Evolutionary conservation across 2,888 invertebrate species (phyloP), one percentile per base, ranked within the genome.

Genomic region (Cryptocephalus primarius): DNA sequence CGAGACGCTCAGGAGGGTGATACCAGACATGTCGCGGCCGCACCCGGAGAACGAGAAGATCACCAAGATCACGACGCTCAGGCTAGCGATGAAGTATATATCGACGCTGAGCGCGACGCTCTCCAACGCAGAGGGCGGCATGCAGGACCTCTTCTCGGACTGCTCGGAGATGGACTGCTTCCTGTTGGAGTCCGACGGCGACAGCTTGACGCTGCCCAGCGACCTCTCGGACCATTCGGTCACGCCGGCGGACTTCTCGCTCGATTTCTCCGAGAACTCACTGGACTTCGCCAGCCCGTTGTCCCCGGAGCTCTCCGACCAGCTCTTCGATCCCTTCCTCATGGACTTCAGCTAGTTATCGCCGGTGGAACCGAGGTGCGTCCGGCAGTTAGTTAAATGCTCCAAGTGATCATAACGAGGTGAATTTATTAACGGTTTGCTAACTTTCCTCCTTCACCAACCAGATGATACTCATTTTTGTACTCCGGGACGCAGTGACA

Each of bases 21-120:
- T 83, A 32, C 82, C 82, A 8, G 66, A 67, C 44, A 60, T 68
- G 47, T 59, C 62, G 33, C 54, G 62, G 6, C 57, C 57, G 39
- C 64, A 60, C 42, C 65, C 57, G 42, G 57, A 78, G 48, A 70
- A 73, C 55, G 78, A 78, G 55, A 78, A 78, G 60, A 63, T 80
- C 55, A 82, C 82, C 33, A 83, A 83, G 68, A 82, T 83, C 54
- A 80, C 81, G 10, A 82, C 82, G 3, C 66, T 83, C 11, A 65
- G 79, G 45, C 66, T 82, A 42, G 83, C 83, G 4, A 78, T 82
- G 75, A 78, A 80, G 65, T 83, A 83, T 63, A 83, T 83, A 53
- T 70, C 77, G 8, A 76, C 65, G 43, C 57, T 65, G 52, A 66
- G 63, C 57, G 63, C 63, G 42, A 71, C 62, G 47, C 59, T 70